A percentile compares a stretch with the other conserved stretches of the same genome.
phyloP scores from a whole-genome alignment of 2,113 vertebrate genomes.

The Syngnathus typhle region DNA sequence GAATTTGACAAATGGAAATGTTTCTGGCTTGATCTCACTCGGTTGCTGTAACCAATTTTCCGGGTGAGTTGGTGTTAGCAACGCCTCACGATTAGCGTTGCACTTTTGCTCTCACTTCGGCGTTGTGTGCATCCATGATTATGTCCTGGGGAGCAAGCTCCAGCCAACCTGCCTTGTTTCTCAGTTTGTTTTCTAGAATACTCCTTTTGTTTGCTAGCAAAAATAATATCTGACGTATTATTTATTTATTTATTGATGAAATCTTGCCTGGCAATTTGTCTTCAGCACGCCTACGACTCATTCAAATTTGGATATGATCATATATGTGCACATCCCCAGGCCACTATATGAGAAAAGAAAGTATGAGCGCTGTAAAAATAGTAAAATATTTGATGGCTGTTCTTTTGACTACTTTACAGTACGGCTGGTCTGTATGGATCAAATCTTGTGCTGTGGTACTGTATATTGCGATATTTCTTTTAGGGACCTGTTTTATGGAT shows the following conservation, averaged over 20 bases:
- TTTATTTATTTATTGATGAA: background rate
- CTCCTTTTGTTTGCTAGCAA: background rate
- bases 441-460: conserved; percentile 1
- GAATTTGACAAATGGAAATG: background rate
- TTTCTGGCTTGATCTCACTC: background rate
- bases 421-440: background rate
- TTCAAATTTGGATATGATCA: background rate
- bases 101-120: background rate
- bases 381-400: background rate
- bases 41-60: background rate
- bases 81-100: background rate
- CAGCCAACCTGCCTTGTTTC: background rate
- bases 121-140: background rate
- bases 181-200: background rate
- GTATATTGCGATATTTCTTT: background rate
- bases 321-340: background rate
- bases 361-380: background rate
- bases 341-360: background rate
- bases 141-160: background rate
- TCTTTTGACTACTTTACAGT: background rate
- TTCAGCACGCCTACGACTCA: too few relatives aligned
- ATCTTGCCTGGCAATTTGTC: background rate
- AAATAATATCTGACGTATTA: background rate
- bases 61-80: background rate
- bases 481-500: conserved; percentile 29